Conservation (phyloP, 2,113 vertebrate species). For the Nesoenas mayeri region DNA sequence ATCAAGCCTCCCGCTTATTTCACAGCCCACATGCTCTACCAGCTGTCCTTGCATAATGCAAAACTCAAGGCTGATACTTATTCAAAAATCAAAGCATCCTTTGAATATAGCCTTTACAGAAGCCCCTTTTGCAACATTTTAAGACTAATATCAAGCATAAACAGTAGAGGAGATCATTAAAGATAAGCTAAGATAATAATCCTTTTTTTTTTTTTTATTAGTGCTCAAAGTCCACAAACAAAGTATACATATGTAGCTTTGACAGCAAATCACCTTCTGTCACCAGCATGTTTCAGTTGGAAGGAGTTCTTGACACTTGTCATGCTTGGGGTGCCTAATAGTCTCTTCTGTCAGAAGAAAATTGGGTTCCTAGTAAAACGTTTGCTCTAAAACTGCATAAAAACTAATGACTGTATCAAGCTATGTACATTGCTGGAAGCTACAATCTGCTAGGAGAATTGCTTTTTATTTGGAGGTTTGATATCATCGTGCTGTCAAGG, state of each 20-base stretch:
- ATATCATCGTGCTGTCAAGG: slow-evolving; percentile 56
- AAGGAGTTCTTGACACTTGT: slow-evolving; percentile 55
- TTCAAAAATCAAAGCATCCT: slow-evolving; percentile 16
- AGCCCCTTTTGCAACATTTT: background rate
- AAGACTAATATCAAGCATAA: background rate
- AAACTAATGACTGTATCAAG: slow-evolving; percentile 75
- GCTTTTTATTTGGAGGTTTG: slow-evolving; percentile 70
- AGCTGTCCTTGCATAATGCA: slow-evolving; percentile 48
- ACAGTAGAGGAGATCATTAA: background rate
- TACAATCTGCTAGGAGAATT: slow-evolving; percentile 63
- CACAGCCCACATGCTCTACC: slow-evolving; percentile 34
- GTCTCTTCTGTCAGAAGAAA: slow-evolving; percentile 71
- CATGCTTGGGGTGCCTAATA: slow-evolving; percentile 68
- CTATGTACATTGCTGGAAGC: slow-evolving; percentile 63
- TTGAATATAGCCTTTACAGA: background rate
- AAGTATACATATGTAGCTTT: background rate
- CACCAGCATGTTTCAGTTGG: slow-evolving; percentile 26
- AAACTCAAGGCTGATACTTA: slow-evolving; percentile 17
- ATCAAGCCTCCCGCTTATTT: slow-evolving; percentile 41
- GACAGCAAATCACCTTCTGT: slow-evolving; percentile 39
- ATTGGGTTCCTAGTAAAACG: slow-evolving; percentile 74
- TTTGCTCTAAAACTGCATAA: slow-evolving; percentile 76
- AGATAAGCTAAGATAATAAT: background rate
- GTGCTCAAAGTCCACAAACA: background rate
- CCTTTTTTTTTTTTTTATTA: background rate